Evolutionary conservation across 2,888 invertebrate species (phyloP).

Genomic region (Mayetiola destructor): DNA sequence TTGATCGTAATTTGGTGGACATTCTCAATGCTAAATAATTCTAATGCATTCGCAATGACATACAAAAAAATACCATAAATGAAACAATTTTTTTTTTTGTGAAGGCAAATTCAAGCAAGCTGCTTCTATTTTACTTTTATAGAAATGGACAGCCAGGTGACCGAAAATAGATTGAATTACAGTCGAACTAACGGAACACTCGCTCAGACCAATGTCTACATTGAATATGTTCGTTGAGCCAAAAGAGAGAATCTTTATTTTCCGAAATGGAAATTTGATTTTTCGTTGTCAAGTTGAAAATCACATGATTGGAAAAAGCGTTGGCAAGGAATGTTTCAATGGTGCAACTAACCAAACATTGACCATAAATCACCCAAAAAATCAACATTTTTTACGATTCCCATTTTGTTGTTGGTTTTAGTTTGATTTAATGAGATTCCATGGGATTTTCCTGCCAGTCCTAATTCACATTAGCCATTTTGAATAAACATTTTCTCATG

Average conservation of each 20-base stretch:
- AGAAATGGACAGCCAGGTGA: slow-evolving; percentile 5
- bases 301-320: slow-evolving; percentile 5
- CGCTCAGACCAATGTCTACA: background rate
- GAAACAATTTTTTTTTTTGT: too few species aligned
- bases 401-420: background rate
- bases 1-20: too few species aligned
- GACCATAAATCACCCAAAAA: background rate
- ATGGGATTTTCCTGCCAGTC: background rate
- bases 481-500: too few species aligned
- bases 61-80: too few species aligned
- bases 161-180: slow-evolving; percentile 3
- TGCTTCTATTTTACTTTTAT: background rate
- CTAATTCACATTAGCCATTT: too few species aligned
- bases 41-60: too few species aligned
- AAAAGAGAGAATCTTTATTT: background rate
- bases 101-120: background rate
- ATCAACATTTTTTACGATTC: background rate
- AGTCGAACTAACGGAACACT: background rate
- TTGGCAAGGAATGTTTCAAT: too few species aligned
- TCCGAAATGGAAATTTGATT: background rate
- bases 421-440: background rate
- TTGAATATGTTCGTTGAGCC: background rate
- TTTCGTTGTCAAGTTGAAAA: too few species aligned
- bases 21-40: too few species aligned
- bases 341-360: too few species aligned